Base-by-base conservation (phyloP, 2,888 invertebrate genomes). In the Eupeodes luniger region DNA sequence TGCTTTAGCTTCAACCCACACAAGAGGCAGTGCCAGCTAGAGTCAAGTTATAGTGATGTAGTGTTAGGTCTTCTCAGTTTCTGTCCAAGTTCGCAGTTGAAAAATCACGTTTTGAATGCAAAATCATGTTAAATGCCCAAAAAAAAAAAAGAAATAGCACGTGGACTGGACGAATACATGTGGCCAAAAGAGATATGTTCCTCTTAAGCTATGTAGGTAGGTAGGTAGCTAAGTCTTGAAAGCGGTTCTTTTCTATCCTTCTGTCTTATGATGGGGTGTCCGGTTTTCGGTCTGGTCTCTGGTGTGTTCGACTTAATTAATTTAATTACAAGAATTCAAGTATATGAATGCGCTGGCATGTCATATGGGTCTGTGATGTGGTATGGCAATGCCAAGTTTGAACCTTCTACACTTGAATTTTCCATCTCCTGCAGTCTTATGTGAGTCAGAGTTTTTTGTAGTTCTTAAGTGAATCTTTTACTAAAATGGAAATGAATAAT, bases 251-350 rank as follows among this genome's bases (percentile, higher is more conserved):
- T 62, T 40, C 40, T 64, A 51, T 77, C 74, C 75, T 36, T 16
- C 57, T 40, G 62, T 57, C 62, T 47, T 34, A 62, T 78, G 55
- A 59, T 36, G n/a, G 44, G 36, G 76, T 81, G 86, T 40, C 70
- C 44, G 16, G 19, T 36, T 40, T 66, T 61, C n/a, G 47, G 44
- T 70, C 19, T 19, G 19, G 7, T 16, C 47, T 47, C 10, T 11
- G 47, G 47, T 47, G 12, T 80, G 66, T 88, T 74, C 87, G 79
- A 84, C 88, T 90, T 90, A 90, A 90, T 90, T 90, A 89, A 90
- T 89, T 90, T 90, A 89, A 90, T 90, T 90, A 89, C 66, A 85
- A 85, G 76, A 81, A 79, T 19, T 7, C 9, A 19, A 6, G 2
- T 19, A 40, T 19, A 3, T 27, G 62, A 40, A 44, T 81, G 47